Base-by-base conservation (phyloP, 2,888 invertebrate species). In the Oscheius onirici region DNA sequence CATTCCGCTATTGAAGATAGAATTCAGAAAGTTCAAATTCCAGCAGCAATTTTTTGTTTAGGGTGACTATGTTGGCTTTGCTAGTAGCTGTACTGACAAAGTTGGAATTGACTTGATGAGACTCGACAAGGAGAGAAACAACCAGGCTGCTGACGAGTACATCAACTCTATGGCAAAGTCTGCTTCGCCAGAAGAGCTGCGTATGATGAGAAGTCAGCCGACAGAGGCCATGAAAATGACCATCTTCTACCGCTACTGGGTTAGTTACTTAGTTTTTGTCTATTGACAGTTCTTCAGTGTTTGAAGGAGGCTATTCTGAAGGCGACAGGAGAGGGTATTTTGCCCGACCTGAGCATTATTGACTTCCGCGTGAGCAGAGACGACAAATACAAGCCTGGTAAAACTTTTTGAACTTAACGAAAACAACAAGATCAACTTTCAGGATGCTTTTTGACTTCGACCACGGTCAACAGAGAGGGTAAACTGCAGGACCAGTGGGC, bases 41-140 rank as follows among this genome's bases (percentile, higher is more conserved):
- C n/a, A n/a, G 15, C n/a, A 24, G 3, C 55, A 24, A 17, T 13
- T 55, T 28, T 63, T 44, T 61, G 34, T 79, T 63, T 69, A 84
- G 83, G 87, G 87, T 15, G 87, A 87, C 52, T 87, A 83, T 73
- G 86, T 87, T 1, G 85, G 82, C 0, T 84, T 87, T 72, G 86
- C 84, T 0, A 84, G 82, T 60, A 85, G 85, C 60, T 87, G 87
- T 69, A 74, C 79, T 8, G 58, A 74, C 2, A 71, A 81, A 52
- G 83, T 88, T 22, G 87, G 87, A 22, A 85, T 87, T 5, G 87
- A 87, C 68, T 76, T 87, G 5, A 87, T 87, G 87, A 58, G 84
- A 44, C 73, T 87, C 17, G 84, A 87, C 58, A 84, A 79, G 58
- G 77, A 80, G 61, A 69, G 85, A 68, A 84, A 83, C 72, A 86